Conservation (phyloP, 2,797 vertebrate genomes). For the Sphenodon punctatus region DNA sequence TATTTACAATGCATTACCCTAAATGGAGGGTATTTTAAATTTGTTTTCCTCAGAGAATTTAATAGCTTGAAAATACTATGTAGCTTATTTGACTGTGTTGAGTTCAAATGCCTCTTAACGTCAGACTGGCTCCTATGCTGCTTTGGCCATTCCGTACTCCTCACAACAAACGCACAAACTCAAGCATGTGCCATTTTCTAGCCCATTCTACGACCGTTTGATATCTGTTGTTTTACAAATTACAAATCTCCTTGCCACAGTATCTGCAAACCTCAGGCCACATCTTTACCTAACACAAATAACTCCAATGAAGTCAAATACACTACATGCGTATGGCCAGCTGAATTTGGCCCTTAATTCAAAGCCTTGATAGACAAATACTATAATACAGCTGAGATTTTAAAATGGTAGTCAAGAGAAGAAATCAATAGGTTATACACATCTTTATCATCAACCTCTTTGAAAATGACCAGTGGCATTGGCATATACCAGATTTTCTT, state of each 20-base stretch:
- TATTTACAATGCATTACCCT: background rate
- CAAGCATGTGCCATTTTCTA: background rate
- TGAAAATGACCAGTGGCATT: background rate
- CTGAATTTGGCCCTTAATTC: background rate
- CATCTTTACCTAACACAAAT: background rate
- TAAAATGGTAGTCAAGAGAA: background rate
- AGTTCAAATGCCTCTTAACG: background rate
- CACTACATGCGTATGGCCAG: background rate
- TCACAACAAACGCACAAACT: slow-evolving; percentile 46
- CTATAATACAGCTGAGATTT: background rate
- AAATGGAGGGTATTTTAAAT: background rate
- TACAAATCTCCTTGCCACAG: background rate
- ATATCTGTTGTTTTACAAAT: background rate
- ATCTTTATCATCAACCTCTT: background rate
- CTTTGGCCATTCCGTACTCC: slow-evolving; percentile 5
- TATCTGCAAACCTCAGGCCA: background rate
- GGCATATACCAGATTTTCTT: background rate
- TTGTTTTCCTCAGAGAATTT: background rate
- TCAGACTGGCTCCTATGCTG: background rate
- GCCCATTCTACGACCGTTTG: background rate
- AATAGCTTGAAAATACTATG: background rate
- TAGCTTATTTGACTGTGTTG: background rate
- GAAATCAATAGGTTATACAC: background rate
- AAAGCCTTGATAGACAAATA: background rate
- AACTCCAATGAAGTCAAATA: background rate